Evolutionary conservation across 2,113 vertebrate species (phyloP).

Genomic region (Prietella phreatophila): DNA sequence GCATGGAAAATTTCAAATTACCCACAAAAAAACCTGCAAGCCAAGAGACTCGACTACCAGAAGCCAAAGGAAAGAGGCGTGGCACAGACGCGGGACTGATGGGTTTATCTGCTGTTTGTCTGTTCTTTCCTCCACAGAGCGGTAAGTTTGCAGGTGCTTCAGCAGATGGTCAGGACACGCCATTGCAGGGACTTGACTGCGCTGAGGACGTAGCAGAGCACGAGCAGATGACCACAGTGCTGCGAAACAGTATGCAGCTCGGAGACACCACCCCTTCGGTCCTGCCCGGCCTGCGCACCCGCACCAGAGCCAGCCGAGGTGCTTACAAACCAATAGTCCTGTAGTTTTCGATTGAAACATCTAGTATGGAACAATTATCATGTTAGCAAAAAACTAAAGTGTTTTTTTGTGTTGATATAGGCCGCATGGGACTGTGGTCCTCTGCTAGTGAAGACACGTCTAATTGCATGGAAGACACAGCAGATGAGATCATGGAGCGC

Average conservation of each 20-base stretch:
- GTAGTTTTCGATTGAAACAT: not conserved
- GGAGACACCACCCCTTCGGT: constrained; percentile 72
- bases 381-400: too few relatives aligned
- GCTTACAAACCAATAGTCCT: constrained; percentile 36
- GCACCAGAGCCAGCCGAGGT: constrained; percentile 82
- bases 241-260: constrained; percentile 72
- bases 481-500: constrained; percentile 98
- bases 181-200: constrained; percentile 78
- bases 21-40: not conserved
- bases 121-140: constrained; percentile 66
- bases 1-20: not conserved
- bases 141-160: constrained; percentile 84
- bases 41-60: not conserved
- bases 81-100: not conserved
- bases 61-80: not conserved
- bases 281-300: constrained; percentile 77
- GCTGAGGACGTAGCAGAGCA: constrained; percentile 87
- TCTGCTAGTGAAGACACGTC: constrained; percentile 79
- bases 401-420: constrained; percentile 63
- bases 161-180: constrained; percentile 68
- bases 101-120: constrained; percentile 37
- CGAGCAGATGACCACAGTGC: constrained; percentile 94
- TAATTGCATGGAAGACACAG: constrained; percentile 83
- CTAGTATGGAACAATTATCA: too few relatives aligned
- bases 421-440: constrained; percentile 80